These are phyloP conservation scores for Electrona antarctica DNA, from an alignment of 2,113 vertebrate genomes.

Conservation along the genomic window DNA sequence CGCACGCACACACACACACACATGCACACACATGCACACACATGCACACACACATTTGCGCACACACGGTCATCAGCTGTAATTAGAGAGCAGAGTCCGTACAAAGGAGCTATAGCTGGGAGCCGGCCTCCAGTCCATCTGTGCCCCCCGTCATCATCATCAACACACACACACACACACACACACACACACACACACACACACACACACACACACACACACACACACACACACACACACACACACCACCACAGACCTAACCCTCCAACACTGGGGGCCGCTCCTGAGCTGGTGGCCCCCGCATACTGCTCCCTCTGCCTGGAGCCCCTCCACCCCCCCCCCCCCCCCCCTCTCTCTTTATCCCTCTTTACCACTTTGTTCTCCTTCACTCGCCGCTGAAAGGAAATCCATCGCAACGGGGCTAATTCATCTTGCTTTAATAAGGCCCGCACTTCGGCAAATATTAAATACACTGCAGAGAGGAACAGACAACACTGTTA, in stretches of 20 bases:
- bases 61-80: slow-evolving; percentile 84
- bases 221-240: too few relatives aligned
- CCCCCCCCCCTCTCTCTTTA: slow-evolving; percentile 17
- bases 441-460: slow-evolving; percentile 55
- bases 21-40: too few relatives aligned
- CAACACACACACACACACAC: slow-evolving; percentile 13
- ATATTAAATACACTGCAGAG: slow-evolving; percentile 62
- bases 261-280: slow-evolving; percentile 72
- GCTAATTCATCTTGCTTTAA: slow-evolving; percentile 66
- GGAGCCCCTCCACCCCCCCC: slow-evolving; percentile 16
- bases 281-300: slow-evolving; percentile 65
- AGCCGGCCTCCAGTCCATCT: slow-evolving; percentile 95
- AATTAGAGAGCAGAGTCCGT: slow-evolving; percentile 96
- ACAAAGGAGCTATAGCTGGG: slow-evolving; percentile 91
- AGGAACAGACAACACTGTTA: slow-evolving; percentile 46
- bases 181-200: too few relatives aligned
- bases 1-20: too few relatives aligned
- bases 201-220: too few relatives aligned
- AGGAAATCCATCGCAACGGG: slow-evolving; percentile 63
- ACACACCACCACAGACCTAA: background rate
- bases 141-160: slow-evolving; percentile 81
- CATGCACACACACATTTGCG: slow-evolving; percentile 15
- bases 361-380: slow-evolving; percentile 52
- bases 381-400: slow-evolving; percentile 60
- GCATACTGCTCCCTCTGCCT: slow-evolving; percentile 33